phyloP scores from a whole-genome alignment of 2,797 vertebrate genomes.

The Mionectes olivaceus region DNA sequence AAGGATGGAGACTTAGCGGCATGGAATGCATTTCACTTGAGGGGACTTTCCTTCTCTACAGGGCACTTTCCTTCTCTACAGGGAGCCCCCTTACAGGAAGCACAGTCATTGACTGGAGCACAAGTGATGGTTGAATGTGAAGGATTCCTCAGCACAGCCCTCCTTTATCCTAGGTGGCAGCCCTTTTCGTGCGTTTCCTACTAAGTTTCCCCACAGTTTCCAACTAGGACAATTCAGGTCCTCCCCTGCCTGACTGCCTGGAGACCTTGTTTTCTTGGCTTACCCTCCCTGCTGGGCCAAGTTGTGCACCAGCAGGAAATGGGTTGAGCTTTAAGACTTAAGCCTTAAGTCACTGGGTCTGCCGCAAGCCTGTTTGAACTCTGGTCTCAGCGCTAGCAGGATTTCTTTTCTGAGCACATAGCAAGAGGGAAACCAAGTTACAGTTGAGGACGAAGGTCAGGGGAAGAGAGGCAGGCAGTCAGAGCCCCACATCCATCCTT shows the following conservation, averaged over 20 bases:
- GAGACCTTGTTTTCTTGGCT: background rate
- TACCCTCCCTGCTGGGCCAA: background rate
- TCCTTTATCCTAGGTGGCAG: background rate
- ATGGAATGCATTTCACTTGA: background rate
- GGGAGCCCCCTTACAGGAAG: background rate
- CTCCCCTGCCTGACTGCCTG: background rate
- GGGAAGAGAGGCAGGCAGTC: background rate
- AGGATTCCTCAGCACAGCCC: background rate
- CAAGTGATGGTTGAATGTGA: background rate
- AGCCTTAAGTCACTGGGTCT: background rate
- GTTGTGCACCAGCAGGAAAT: background rate
- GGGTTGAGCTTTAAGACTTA: background rate
- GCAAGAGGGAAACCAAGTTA: background rate
- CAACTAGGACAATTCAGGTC: background rate
- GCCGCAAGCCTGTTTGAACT: background rate
- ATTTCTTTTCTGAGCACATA: background rate
- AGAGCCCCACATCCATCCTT: rapidly evolving
- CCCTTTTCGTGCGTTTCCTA: background rate
- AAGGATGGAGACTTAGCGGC: background rate
- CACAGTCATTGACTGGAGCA: rapidly evolving
- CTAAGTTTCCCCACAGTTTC: background rate
- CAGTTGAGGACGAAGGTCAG: background rate
- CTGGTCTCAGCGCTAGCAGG: background rate
- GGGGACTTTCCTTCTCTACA: background rate
- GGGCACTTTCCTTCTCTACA: background rate